Conservation (phyloP, 1,140 invertebrate genomes). For the Achroia grisella region DNA sequence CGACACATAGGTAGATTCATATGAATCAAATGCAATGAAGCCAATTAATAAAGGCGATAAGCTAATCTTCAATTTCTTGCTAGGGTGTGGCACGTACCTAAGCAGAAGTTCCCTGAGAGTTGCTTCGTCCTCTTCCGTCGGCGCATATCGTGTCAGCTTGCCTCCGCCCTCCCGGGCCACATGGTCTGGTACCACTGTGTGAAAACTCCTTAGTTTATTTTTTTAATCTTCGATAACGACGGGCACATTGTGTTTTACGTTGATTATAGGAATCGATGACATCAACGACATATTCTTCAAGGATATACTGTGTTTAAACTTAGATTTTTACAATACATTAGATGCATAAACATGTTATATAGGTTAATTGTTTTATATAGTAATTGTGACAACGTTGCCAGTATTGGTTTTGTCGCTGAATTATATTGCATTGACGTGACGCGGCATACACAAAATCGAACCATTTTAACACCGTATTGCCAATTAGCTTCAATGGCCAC, state of each 20-base stretch:
- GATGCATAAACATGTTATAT: too few species aligned
- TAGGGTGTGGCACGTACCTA: slow-evolving; percentile 79
- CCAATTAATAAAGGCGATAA: slow-evolving; percentile 60
- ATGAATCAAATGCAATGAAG: slow-evolving; percentile 59
- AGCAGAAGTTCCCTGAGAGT: slow-evolving; percentile 90
- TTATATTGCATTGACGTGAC: background rate
- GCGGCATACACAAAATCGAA: slow-evolving; percentile 30
- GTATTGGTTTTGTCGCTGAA: too few species aligned
- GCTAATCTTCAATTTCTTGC: slow-evolving; percentile 50
- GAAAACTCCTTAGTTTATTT: slow-evolving; percentile 58
- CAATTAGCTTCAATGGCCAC: slow-evolving; percentile 62
- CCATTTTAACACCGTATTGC: slow-evolving; percentile 42
- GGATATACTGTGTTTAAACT: too few species aligned
- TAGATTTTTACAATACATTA: too few species aligned
- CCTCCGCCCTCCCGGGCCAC: slow-evolving; percentile 71
- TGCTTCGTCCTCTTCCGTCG: slow-evolving; percentile 86
- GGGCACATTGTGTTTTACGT: too few species aligned
- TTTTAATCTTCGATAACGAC: background rate
- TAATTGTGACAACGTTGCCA: too few species aligned
- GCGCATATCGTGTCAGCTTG: slow-evolving; percentile 74
- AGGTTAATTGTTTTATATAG: too few species aligned
- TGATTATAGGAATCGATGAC: too few species aligned
- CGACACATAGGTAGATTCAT: slow-evolving; percentile 50
- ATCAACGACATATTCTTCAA: too few species aligned
- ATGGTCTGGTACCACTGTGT: slow-evolving; percentile 72